Evolutionary conservation across 1,140 invertebrate species (phyloP).

Genomic region (Zaprionus lachaisei): DNA sequence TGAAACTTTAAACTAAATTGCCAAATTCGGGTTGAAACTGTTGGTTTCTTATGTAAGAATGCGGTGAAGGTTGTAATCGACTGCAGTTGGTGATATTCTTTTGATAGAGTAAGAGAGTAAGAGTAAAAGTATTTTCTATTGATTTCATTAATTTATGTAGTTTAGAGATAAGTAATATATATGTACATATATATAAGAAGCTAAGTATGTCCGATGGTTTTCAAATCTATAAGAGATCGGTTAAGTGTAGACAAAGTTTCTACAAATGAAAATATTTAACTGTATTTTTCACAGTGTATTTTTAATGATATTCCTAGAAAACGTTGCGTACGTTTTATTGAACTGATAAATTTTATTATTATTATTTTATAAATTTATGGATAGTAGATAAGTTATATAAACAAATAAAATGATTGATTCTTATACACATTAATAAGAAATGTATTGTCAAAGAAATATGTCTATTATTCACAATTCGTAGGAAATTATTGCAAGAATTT

Average conservation of each 20-base stretch:
- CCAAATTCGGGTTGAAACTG: background rate
- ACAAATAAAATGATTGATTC: no score
- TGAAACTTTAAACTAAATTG: conserved; percentile 26
- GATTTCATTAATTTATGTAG: background rate
- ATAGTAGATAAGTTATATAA: no score
- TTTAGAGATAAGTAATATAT: background rate
- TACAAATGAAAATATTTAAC: background rate
- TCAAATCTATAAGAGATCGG: no score
- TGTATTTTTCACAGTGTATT: background rate
- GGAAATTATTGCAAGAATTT: background rate
- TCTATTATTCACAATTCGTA: no score
- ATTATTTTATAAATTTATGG: background rate
- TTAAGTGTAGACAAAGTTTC: background rate
- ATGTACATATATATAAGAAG: background rate
- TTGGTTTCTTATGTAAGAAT: conserved; percentile 6
- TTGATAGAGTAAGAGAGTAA: background rate
- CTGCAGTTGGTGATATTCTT: background rate
- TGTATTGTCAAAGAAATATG: no score
- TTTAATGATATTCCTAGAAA: background rate
- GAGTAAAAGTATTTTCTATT: background rate
- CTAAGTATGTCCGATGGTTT: no score
- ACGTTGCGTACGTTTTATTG: background rate
- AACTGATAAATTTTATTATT: background rate
- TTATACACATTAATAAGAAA: no score
- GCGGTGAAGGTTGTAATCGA: background rate